A percentile compares a stretch with the other conserved stretches of the same genome.
phyloP scores from a whole-genome alignment of 1,140 invertebrate genomes.

The Agrypnia vestita region DNA sequence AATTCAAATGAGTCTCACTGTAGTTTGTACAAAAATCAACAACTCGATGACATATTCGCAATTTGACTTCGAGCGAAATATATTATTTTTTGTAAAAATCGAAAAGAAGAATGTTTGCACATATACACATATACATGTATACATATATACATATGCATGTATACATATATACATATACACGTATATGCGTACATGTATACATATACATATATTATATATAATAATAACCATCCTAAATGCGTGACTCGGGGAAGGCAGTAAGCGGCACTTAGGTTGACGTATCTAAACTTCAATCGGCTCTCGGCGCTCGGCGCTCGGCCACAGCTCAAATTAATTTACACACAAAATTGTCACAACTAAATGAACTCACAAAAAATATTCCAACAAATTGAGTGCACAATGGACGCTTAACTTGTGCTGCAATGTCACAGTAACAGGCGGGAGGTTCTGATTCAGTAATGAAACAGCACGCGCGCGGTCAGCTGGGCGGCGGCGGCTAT shows the following conservation, averaged over 20 bases:
- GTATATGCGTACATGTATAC: too few relatives aligned
- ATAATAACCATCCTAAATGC: slow-evolving; percentile 53
- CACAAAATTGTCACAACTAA: slow-evolving; percentile 9
- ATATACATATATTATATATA: background rate
- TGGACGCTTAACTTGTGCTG: slow-evolving; percentile 64
- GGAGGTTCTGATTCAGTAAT: slow-evolving; percentile 33
- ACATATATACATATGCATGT: too few relatives aligned
- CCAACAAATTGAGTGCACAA: slow-evolving; percentile 46
- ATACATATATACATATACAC: too few relatives aligned
- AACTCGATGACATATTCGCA: slow-evolving; percentile 27
- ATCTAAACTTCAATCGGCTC: slow-evolving; percentile 28
- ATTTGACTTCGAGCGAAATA: slow-evolving; percentile 27
- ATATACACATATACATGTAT: background rate
- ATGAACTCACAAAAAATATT: slow-evolving; percentile 15
- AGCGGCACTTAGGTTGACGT: slow-evolving; percentile 58
- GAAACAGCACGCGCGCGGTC: slow-evolving; percentile 59
- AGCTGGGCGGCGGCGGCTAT: slow-evolving; percentile 61
- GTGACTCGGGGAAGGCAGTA: slow-evolving; percentile 58
- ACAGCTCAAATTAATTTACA: slow-evolving; percentile 23
- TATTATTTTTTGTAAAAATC: slow-evolving; percentile 43
- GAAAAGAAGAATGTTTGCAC: slow-evolving; percentile 47
- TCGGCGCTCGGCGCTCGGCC: slow-evolving; percentile 7
- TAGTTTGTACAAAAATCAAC: slow-evolving; percentile 49
- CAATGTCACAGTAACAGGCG: slow-evolving; percentile 58
- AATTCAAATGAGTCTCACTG: slow-evolving; percentile 11